A percentile compares a stretch with the other conserved stretches of the same genome.
Evolutionary conservation across 2,113 vertebrate genomes (phyloP).

Genomic region (Bungarus multicinctus): DNA sequence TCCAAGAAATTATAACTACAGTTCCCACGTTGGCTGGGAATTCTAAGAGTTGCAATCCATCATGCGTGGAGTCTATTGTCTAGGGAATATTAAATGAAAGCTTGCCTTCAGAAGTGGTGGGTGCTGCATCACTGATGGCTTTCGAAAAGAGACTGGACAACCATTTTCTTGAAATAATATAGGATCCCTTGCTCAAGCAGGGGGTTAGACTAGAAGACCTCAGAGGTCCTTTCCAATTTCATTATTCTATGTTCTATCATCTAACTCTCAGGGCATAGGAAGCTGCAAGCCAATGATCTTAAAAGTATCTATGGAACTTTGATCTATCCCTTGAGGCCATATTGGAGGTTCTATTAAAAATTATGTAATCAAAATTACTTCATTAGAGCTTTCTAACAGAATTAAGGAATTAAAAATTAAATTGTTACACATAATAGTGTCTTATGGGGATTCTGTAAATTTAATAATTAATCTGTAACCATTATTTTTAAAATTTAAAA

Average conservation of each 20-base stretch:
- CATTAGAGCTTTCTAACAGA: neutral
- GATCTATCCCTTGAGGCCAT: neutral
- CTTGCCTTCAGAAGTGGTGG: neutral
- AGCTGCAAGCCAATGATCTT: neutral
- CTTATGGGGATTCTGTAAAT: constrained; percentile 70
- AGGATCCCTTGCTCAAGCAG: neutral
- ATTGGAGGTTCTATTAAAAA: neutral
- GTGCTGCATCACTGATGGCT: neutral
- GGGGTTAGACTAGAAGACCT: neutral
- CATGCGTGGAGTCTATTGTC: neutral
- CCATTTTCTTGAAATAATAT: neutral
- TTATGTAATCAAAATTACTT: neutral
- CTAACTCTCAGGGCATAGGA: neutral
- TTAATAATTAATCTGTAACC: constrained; percentile 69
- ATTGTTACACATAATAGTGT: constrained; percentile 78
- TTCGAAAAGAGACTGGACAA: neutral
- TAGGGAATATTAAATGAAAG: neutral
- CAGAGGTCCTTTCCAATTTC: neutral
- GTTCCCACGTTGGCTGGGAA: neutral
- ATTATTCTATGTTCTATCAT: neutral
- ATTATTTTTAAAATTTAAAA: constrained; percentile 55
- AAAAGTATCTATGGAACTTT: neutral
- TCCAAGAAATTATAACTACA: neutral
- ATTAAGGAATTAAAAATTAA: neutral
- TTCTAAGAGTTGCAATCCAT: neutral